Conservation (phyloP, 2,888 invertebrate genomes). For the Luffia ferchaultella region DNA sequence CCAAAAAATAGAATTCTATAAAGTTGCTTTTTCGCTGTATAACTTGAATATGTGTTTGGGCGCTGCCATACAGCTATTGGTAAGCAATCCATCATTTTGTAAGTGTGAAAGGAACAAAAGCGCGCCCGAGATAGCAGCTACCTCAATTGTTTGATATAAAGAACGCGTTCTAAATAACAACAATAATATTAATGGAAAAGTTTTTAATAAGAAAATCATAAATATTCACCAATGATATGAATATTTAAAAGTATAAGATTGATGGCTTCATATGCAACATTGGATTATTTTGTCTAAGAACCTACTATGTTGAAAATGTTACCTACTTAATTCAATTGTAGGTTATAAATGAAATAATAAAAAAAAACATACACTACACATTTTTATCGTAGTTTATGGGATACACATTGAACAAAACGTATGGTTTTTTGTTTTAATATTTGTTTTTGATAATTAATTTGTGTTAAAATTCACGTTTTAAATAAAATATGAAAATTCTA, state of each 20-base stretch:
- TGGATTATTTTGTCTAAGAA: too few species aligned
- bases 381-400: too few species aligned
- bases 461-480: too few species aligned
- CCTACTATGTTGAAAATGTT: too few species aligned
- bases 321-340: too few species aligned
- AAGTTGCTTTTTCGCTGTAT: constrained; percentile 28
- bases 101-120: constrained; percentile 41
- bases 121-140: constrained; percentile 13
- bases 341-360: too few species aligned
- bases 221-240: not conserved
- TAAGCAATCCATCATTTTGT: constrained; percentile 50
- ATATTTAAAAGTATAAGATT: not conserved
- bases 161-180: not conserved
- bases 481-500: too few species aligned
- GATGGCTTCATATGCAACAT: too few species aligned
- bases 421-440: too few species aligned
- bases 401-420: too few species aligned
- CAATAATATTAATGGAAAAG: not conserved
- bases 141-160: not conserved
- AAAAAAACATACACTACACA: too few species aligned
- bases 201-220: not conserved
- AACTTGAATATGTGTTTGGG: constrained; percentile 36
- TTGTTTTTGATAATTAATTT: too few species aligned
- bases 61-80: constrained; percentile 43
- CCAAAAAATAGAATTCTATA: constrained; percentile 12